Evolutionary conservation across 37 sponge, comb jelly and placozoan species (phyloP).

Genomic region (Hexactinellida sp.): DNA sequence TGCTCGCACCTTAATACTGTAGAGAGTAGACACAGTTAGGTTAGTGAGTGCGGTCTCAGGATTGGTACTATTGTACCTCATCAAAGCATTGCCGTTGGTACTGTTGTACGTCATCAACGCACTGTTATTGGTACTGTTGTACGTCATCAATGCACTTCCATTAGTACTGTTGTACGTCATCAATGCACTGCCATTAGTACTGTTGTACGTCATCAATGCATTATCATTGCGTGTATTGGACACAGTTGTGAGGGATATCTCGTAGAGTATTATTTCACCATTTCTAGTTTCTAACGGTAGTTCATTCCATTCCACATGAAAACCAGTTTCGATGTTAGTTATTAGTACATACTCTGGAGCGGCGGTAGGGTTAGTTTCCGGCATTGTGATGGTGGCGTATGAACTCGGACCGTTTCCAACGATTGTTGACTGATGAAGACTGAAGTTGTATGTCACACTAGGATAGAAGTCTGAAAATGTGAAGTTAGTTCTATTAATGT

Average conservation of each 20-base stretch:
- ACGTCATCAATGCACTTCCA: not conserved
- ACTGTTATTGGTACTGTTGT: slow-evolving; percentile 7
- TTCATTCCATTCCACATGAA: slow-evolving; percentile 15
- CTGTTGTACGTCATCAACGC: too few relatives aligned
- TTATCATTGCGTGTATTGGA: not conserved
- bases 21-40: not conserved
- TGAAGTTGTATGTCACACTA: not conserved
- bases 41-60: not conserved
- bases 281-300: not conserved
- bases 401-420: slow-evolving; percentile 3
- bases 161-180: not conserved
- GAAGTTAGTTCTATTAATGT: not conserved
- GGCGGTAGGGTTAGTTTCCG: not conserved
- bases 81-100: not conserved
- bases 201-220: not conserved
- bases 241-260: not conserved
- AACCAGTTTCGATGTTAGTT: not conserved
- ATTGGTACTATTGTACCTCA: not conserved
- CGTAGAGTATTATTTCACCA: not conserved
- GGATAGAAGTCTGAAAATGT: not conserved
- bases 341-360: not conserved
- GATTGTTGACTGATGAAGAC: not conserved
- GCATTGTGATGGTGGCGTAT: not conserved
- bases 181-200: too few relatives aligned
- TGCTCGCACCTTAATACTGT: not conserved